Evolutionary conservation across 2,888 invertebrate genomes (phyloP).

Genomic region (Mamestra brassicae): DNA sequence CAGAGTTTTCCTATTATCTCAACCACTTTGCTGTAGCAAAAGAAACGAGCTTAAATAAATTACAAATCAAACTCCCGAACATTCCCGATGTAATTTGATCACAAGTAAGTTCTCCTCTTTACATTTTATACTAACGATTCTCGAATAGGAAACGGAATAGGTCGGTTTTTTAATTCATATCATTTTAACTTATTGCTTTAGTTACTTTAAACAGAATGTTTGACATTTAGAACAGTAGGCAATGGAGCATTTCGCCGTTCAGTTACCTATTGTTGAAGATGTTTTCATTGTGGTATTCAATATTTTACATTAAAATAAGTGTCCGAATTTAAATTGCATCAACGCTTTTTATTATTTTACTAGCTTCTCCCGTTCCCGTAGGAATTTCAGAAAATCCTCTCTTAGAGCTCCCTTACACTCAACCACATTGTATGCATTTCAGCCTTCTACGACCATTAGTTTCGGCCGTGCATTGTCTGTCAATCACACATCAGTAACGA

Average conservation of each 20-base stretch:
- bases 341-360: not conserved
- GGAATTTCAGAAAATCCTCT: too few species aligned
- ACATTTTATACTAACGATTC: conserved; percentile 20
- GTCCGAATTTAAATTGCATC: not conserved
- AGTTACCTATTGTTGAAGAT: not conserved
- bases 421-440: too few species aligned
- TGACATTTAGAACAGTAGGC: not conserved
- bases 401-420: too few species aligned
- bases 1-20: not conserved
- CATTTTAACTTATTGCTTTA: conserved; percentile 22
- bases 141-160: not conserved
- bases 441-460: too few species aligned
- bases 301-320: not conserved
- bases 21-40: not conserved
- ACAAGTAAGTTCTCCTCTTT: conserved; percentile 12
- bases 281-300: too few species aligned
- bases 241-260: not conserved
- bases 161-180: conserved; percentile 10
- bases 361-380: too few species aligned
- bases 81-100: conserved; percentile 23
- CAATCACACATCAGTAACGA: too few species aligned
- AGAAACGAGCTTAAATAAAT: conserved; percentile 3
- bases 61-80: conserved; percentile 19
- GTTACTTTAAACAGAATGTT: not conserved
- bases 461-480: too few species aligned